phyloP scores from a whole-genome alignment of 2,113 vertebrate species.

The Cinclus mexicanus region DNA sequence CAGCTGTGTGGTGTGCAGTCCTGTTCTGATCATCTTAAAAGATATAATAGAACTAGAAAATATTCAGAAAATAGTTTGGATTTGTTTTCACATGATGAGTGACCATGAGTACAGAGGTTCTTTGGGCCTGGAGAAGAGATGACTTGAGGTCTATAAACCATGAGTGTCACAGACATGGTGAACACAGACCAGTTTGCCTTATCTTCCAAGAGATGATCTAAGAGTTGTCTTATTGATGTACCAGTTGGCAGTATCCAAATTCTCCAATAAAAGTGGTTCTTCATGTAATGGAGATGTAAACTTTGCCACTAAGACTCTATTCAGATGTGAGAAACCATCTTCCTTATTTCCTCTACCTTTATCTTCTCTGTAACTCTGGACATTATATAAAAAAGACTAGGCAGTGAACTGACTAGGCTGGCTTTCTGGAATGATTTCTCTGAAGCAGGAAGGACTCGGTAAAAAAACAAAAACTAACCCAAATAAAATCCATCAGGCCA shows the following conservation, averaged over 20 bases:
- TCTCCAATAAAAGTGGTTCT: not conserved
- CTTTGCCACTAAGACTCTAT: not conserved
- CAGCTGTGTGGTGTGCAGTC: not conserved
- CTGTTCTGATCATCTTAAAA: not conserved
- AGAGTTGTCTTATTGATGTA: not conserved
- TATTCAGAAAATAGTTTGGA: not conserved
- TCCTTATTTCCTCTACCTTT: not conserved
- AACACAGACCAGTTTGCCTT: not conserved
- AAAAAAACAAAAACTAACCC: not conserved
- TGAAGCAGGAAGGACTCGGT: not conserved
- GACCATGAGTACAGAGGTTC: not conserved
- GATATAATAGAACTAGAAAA: not conserved
- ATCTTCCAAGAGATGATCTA: not conserved
- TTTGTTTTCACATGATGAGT: not conserved
- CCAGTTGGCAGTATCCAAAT: not conserved
- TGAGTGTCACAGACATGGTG: not conserved
- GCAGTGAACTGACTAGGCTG: not conserved
- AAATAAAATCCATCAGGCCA: not conserved
- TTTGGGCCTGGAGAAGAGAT: not conserved
- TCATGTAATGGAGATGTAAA: not conserved
- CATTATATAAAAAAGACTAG: not conserved
- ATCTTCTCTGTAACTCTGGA: not conserved
- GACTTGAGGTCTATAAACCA: not conserved
- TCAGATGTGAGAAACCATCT: not conserved
- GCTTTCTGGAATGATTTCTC: not conserved